These are phyloP conservation scores for Sparidentex hasta DNA, from an alignment of 2,797 vertebrate genomes.

Conservation along the genomic window DNA sequence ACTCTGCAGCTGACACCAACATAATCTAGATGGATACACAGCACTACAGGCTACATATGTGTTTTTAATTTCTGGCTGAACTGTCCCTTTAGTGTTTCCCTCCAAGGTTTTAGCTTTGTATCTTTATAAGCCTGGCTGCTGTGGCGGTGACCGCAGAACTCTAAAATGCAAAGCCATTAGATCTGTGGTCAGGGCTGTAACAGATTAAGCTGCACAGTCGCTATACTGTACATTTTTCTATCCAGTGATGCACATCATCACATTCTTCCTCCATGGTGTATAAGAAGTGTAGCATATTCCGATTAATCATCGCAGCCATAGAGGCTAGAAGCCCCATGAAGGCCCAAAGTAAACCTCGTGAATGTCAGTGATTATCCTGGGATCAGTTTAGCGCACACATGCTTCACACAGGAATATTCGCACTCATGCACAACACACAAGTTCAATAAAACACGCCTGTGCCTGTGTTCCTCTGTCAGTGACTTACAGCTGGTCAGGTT, in stretches of 20 bases:
- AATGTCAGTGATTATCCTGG: background rate
- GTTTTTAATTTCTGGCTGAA: no score
- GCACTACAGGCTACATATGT: no score
- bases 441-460: slow-evolving; percentile 7
- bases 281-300: background rate
- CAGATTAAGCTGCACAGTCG: background rate
- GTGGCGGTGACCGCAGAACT: background rate
- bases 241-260: slow-evolving; percentile 13
- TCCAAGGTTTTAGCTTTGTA: background rate
- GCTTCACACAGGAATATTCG: slow-evolving; percentile 16
- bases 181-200: slow-evolving; percentile 7
- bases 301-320: background rate
- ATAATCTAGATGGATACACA: no score
- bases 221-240: slow-evolving; percentile 12
- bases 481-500: background rate
- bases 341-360: background rate
- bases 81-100: background rate
- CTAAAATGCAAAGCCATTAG: background rate
- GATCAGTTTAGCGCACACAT: background rate
- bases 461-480: background rate
- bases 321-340: background rate
- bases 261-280: background rate
- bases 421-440: slow-evolving; percentile 3
- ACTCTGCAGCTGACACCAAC: no score
- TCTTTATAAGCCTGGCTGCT: background rate